These are phyloP conservation scores for Diaphora mendica DNA, from an alignment of 2,888 invertebrate genomes.

Conservation along the genomic window DNA sequence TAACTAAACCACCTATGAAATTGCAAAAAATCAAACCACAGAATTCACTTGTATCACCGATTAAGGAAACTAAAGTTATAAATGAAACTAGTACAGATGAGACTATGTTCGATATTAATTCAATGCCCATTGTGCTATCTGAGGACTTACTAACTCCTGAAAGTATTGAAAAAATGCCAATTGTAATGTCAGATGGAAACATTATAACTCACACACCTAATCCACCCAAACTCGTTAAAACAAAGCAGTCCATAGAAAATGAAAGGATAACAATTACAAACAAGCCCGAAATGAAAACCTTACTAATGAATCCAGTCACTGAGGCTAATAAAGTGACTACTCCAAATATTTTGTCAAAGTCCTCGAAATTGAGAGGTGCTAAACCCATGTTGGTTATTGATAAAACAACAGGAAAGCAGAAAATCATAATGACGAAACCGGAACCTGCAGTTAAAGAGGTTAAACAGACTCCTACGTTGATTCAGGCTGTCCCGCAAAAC, in stretches of 20 bases:
- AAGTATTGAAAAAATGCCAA: slow-evolving; percentile 89
- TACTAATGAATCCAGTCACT: slow-evolving; percentile 71
- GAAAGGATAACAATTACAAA: slow-evolving; percentile 68
- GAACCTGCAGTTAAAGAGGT: slow-evolving; percentile 73
- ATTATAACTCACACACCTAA: slow-evolving; percentile 67
- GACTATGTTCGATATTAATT: slow-evolving; percentile 89
- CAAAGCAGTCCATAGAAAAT: slow-evolving; percentile 66
- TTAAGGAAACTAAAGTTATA: slow-evolving; percentile 60
- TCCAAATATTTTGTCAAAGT: slow-evolving; percentile 84
- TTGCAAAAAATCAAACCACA: slow-evolving; percentile 73
- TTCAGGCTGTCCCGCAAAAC: slow-evolving; percentile 66
- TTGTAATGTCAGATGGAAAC: slow-evolving; percentile 84
- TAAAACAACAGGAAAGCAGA: slow-evolving; percentile 81
- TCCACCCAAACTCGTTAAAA: slow-evolving; percentile 70
- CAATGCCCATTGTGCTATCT: slow-evolving; percentile 91
- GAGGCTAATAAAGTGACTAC: slow-evolving; percentile 74
- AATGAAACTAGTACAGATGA: slow-evolving; percentile 68
- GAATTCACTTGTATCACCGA: slow-evolving; percentile 65
- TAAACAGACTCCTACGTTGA: slow-evolving; percentile 62
- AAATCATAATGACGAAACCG: slow-evolving; percentile 79
- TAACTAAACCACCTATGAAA: slow-evolving; percentile 70
- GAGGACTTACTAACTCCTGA: slow-evolving; percentile 90
- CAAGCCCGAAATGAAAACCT: slow-evolving; percentile 76
- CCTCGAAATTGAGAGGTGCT: slow-evolving; percentile 76
- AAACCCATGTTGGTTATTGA: slow-evolving; percentile 82